Evolutionary conservation across 2,888 invertebrate genomes (phyloP).

Genomic region (Tridacna crocea): DNA sequence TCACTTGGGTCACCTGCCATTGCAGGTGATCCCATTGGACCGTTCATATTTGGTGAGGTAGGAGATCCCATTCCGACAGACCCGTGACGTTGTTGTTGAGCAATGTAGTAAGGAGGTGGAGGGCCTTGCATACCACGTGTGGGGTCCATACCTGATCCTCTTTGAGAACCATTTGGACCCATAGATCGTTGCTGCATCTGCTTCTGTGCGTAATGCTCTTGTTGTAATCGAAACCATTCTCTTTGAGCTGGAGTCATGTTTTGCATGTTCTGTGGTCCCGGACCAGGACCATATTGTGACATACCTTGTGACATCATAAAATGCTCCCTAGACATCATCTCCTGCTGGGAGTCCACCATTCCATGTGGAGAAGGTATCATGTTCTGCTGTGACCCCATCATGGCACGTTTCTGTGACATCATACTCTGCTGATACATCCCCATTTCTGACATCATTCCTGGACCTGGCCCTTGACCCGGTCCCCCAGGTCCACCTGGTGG

Average conservation of each 20-base stretch:
- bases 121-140: constrained; percentile 49
- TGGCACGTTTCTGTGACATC: constrained; percentile 74
- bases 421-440: constrained; percentile 72
- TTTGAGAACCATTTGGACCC: constrained; percentile 56
- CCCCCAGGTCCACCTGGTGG: constrained; percentile 61
- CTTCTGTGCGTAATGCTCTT: constrained; percentile 87
- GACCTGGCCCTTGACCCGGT: constrained; percentile 62
- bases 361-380: constrained; percentile 70
- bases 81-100: constrained; percentile 75
- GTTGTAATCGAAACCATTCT: constrained; percentile 96
- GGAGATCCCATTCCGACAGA: constrained; percentile 76
- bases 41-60: constrained; percentile 81
- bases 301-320: constrained; percentile 76
- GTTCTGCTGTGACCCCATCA: constrained; percentile 70
- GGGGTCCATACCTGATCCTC: constrained; percentile 42
- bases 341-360: constrained; percentile 67
- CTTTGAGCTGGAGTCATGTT: constrained; percentile 87
- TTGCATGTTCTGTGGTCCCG: constrained; percentile 79
- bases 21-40: constrained; percentile 73
- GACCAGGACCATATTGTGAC: constrained; percentile 71
- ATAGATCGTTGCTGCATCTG: constrained; percentile 75
- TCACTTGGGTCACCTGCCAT: constrained; percentile 71
- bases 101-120: constrained; percentile 79
- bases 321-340: constrained; percentile 72
- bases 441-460: constrained; percentile 71